Conservation (phyloP, 2,113 vertebrate species). For the Rhinogobius similis region DNA sequence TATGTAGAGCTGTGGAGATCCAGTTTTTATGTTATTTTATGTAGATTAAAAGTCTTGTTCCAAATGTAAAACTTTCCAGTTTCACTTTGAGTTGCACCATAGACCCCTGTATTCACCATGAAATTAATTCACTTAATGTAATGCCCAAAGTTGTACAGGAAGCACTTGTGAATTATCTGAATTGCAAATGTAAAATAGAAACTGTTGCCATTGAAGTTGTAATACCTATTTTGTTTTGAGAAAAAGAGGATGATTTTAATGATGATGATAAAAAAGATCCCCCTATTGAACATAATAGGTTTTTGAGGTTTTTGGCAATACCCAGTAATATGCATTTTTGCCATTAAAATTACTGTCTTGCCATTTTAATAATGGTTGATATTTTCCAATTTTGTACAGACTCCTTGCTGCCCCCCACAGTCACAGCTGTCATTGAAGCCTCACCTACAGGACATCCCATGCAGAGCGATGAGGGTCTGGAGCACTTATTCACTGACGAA, state of each 20-base stretch:
- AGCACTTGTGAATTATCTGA: background rate
- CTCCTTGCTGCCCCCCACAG: constrained; percentile 55
- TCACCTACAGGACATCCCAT: constrained; percentile 62
- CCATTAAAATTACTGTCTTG: background rate
- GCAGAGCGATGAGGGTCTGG: constrained; percentile 76
- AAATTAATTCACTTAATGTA: background rate
- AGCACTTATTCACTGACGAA: constrained; percentile 46
- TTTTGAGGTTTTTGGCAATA: no score
- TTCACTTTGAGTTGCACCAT: constrained; percentile 22
- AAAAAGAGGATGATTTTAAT: no score
- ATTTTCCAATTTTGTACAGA: constrained; percentile 58
- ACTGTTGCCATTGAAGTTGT: background rate
- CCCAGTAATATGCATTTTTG: background rate
- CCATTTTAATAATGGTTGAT: background rate
- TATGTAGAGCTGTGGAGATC: constrained; percentile 36
- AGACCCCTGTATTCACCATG: constrained; percentile 2
- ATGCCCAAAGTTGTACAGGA: background rate
- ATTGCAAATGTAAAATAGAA: background rate
- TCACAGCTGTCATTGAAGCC: constrained; percentile 23
- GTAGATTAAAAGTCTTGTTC: constrained; percentile 50
- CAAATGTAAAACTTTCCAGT: constrained; percentile 58
- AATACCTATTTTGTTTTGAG: no score
- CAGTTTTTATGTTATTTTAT: constrained; percentile 59
- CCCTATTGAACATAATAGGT: no score
- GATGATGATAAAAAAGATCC: no score